Conservation (phyloP, 2,888 invertebrate species). For the Cremastobaeus sp. region DNA sequence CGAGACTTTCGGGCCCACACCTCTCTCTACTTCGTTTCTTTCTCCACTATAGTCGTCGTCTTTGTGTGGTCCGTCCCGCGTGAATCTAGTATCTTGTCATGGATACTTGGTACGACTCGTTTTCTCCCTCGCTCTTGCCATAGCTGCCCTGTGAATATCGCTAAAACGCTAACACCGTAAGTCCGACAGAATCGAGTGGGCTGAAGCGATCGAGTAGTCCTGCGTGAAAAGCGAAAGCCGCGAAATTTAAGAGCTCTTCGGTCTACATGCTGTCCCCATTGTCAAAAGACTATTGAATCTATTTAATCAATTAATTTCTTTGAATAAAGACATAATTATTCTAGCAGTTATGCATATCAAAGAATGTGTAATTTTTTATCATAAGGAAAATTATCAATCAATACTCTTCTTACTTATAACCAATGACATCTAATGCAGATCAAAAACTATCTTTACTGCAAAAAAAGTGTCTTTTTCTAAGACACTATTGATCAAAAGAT, state of each 20-base stretch:
- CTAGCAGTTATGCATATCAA: too few species aligned
- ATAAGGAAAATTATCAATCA: too few species aligned
- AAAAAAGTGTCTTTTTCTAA: too few species aligned
- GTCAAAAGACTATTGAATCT: too few species aligned
- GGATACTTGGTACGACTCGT: slow-evolving; percentile 67
- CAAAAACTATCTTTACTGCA: too few species aligned
- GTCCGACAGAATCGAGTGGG: slow-evolving; percentile 62
- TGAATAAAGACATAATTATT: too few species aligned
- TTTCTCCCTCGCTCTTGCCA: slow-evolving; percentile 57
- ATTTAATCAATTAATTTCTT: too few species aligned
- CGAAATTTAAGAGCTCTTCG: slow-evolving; percentile 61
- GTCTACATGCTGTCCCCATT: too few species aligned
- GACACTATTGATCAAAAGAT: too few species aligned
- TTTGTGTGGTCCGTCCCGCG: slow-evolving; percentile 67
- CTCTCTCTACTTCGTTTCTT: slow-evolving; percentile 49
- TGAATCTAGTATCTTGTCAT: slow-evolving; percentile 74
- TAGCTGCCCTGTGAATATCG: slow-evolving; percentile 53
- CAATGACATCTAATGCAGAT: too few species aligned
- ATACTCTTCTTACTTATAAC: too few species aligned
- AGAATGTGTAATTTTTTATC: too few species aligned
- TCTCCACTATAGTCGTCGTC: slow-evolving; percentile 54
- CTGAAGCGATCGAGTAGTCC: slow-evolving; percentile 64
- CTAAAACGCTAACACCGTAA: slow-evolving; percentile 51
- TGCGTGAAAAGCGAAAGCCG: slow-evolving; percentile 46
- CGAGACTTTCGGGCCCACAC: slow-evolving; percentile 59